Percentiles rank a stretch among this genome's conserved stretches.
Conservation (phyloP, 2,113 vertebrate genomes). For the Mionectes macconnelli region DNA sequence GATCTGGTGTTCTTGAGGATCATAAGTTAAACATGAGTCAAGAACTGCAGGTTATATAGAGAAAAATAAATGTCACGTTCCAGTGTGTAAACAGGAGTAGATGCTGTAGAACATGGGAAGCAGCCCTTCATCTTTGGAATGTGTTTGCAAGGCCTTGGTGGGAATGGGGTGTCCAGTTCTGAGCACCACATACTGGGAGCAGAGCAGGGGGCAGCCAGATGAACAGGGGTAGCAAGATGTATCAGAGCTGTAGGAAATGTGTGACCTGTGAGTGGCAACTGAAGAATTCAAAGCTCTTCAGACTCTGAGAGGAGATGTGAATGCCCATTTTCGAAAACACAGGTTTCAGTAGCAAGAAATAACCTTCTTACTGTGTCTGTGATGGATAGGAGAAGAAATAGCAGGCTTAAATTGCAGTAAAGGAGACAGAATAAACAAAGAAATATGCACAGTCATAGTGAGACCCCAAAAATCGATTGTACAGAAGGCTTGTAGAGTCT, state of each 20-base stretch:
- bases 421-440: not conserved
- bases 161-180: not conserved
- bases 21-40: not conserved
- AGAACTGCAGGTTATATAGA: not conserved
- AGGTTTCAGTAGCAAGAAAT: not conserved
- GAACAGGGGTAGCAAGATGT: fast-evolving
- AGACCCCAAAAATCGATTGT: not conserved
- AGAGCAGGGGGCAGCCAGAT: not conserved
- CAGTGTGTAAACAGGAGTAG: not conserved
- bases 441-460: not conserved
- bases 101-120: not conserved
- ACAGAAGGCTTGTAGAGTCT: not conserved
- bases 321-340: not conserved
- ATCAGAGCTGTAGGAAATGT: not conserved
- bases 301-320: not conserved
- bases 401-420: not conserved
- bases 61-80: not conserved
- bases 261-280: not conserved
- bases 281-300: not conserved
- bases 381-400: not conserved
- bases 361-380: not conserved
- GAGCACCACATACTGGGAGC: not conserved
- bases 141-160: not conserved
- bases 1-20: not conserved
- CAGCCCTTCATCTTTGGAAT: not conserved